phyloP scores from a whole-genome alignment of 2,113 vertebrate species.

The Butorides virescens region DNA sequence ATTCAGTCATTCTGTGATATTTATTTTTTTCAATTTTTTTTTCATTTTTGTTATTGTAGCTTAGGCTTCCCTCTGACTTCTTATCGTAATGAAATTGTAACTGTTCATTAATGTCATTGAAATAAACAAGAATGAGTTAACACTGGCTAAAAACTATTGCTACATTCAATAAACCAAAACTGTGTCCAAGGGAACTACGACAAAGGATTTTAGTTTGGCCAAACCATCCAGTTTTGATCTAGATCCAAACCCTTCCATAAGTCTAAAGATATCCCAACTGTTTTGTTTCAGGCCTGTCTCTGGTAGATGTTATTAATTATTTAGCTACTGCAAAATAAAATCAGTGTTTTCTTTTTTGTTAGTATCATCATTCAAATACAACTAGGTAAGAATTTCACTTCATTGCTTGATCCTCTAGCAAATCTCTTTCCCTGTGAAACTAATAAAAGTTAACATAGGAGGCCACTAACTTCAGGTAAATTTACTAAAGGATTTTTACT shows the following conservation, averaged over 20 bases:
- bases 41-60: neutral
- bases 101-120: neutral
- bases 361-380: neutral
- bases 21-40: neutral
- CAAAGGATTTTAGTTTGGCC: neutral
- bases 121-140: neutral
- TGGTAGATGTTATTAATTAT: neutral
- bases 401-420: neutral
- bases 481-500: neutral
- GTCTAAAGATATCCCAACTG: neutral
- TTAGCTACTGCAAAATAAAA: neutral
- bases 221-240: neutral
- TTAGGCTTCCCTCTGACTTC: neutral
- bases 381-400: neutral
- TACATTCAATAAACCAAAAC: neutral
- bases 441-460: neutral
- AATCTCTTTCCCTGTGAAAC: neutral
- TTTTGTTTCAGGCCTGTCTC: neutral
- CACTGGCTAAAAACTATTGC: neutral
- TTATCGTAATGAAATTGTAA: neutral
- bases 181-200: neutral
- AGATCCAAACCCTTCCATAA: neutral
- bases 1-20: neutral
- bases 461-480: neutral
- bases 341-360: neutral